Percentiles rank a stretch among this genome's conserved stretches.
Evolutionary conservation across 2,888 invertebrate genomes (phyloP).

Genomic region (Drosophila fungiperda): DNA sequence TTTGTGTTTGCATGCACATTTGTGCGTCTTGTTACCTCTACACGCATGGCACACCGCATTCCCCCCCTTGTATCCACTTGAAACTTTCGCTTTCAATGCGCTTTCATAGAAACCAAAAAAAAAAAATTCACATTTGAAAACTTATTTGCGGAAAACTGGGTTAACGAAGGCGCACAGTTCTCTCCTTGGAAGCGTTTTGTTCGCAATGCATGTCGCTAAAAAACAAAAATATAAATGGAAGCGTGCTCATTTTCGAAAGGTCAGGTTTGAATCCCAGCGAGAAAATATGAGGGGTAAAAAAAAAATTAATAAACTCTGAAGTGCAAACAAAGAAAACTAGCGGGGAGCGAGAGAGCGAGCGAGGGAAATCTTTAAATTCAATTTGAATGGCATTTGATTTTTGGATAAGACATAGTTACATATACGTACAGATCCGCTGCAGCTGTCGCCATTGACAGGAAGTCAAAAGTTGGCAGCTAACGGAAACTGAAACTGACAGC

Average conservation of each 20-base stretch:
- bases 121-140: constrained; percentile 24
- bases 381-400: constrained; percentile 46
- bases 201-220: constrained; percentile 16
- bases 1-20: constrained; percentile 40
- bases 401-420: constrained; percentile 27
- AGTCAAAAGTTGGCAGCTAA: constrained; percentile 69
- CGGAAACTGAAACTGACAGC: constrained; percentile 69
- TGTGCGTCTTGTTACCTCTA: constrained; percentile 37
- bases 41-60: not conserved
- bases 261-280: constrained; percentile 4
- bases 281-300: not conserved
- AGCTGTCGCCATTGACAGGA: constrained; percentile 68
- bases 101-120: constrained; percentile 34
- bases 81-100: constrained; percentile 62
- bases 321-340: constrained; percentile 9
- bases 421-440: constrained; percentile 44
- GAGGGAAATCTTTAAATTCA: constrained; percentile 47
- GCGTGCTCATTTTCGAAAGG: constrained; percentile 26
- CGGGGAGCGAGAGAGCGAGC: not conserved
- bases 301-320: constrained; percentile 40
- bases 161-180: constrained; percentile 53
- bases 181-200: constrained; percentile 31
- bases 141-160: constrained; percentile 45
- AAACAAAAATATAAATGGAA: constrained; percentile 2
- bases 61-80: constrained; percentile 34